Percentiles rank a stretch among this genome's conserved stretches.
phyloP scores from a whole-genome alignment of 2,113 vertebrate genomes.

The Leptocoma aspasia region DNA sequence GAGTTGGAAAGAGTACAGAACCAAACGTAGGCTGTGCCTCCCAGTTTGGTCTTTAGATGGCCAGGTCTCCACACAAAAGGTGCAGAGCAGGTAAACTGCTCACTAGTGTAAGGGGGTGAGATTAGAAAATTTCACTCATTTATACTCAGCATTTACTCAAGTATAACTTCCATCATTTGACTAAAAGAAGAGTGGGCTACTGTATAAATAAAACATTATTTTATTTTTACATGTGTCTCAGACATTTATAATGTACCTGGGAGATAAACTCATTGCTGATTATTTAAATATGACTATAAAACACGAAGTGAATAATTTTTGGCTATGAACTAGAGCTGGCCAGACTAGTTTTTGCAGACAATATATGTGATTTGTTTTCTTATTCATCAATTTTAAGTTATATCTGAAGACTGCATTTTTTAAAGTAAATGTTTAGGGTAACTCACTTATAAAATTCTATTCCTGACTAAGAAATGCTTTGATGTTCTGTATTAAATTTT shows the following conservation, averaged over 20 bases:
- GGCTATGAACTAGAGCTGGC: not conserved
- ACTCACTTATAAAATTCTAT: not conserved
- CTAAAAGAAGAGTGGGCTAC: not conserved
- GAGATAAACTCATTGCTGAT: not conserved
- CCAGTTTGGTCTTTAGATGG: not conserved
- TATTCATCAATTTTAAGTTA: not conserved
- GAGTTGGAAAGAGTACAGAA: not conserved
- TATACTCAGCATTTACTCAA: not conserved
- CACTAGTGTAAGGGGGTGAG: fast-evolving
- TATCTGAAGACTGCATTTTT: not conserved
- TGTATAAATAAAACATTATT: not conserved
- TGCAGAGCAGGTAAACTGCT: not conserved
- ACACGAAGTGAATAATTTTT: not conserved
- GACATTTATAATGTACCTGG: not conserved
- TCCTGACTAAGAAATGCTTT: not conserved
- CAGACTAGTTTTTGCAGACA: not conserved
- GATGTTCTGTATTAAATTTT: not conserved
- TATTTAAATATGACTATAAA: not conserved
- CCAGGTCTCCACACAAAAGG: not conserved
- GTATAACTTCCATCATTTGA: not conserved
- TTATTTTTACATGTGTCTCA: not conserved
- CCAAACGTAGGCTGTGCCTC: not conserved
- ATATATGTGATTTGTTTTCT: not conserved
- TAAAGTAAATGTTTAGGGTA: not conserved
- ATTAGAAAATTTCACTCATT: not conserved